Conservation (phyloP, 2,888 invertebrate genomes). For the Nemurella pictetii region DNA sequence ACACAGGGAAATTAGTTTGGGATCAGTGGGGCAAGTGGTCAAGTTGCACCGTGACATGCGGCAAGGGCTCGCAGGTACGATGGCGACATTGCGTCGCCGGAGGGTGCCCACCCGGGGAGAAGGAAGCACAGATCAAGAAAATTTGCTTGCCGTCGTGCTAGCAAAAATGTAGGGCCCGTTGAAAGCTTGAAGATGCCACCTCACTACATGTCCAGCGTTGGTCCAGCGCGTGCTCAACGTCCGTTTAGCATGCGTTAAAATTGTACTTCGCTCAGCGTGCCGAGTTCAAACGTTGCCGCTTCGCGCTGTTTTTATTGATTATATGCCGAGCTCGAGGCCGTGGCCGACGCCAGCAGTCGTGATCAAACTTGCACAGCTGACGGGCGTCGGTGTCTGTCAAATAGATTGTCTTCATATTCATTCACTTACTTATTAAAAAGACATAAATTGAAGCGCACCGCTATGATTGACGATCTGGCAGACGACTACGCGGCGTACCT, state of each 20-base stretch:
- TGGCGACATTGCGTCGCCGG: conserved; percentile 57
- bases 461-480: conserved; percentile 58
- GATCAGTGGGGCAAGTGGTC: conserved; percentile 58
- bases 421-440: neutral
- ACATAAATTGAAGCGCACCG: conserved; percentile 35
- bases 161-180: neutral
- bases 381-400: neutral
- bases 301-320: neutral
- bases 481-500: conserved; percentile 61
- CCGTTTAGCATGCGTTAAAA: no score
- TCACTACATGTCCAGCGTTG: no score
- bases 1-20: conserved; percentile 47
- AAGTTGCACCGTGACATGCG: conserved; percentile 55
- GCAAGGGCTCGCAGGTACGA: conserved; percentile 53
- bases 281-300: neutral
- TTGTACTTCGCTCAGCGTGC: neutral
- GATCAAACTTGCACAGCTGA: neutral
- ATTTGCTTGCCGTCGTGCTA: conserved; percentile 53
- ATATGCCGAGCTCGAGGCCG: neutral
- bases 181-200: no score
- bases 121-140: conserved; percentile 57
- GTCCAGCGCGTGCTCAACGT: neutral
- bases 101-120: conserved; percentile 55
- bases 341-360: neutral
- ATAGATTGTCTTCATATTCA: neutral